Evolutionary conservation across 2,888 invertebrate species (phyloP).

Genomic region (Oscheius onirici): DNA sequence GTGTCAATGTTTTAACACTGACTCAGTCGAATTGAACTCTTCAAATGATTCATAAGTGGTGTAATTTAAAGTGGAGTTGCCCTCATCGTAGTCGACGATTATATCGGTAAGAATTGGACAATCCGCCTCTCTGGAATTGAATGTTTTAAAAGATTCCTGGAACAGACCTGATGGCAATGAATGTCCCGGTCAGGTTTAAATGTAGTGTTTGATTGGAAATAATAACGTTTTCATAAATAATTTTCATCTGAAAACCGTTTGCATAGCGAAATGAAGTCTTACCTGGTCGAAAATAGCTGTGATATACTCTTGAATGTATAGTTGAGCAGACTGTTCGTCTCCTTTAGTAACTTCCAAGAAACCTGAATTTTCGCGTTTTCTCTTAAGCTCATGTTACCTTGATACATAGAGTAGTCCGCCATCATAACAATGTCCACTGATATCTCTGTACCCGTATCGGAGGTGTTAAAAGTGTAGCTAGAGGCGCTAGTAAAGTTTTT

Average conservation of each 20-base stretch:
- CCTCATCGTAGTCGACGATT: conserved; percentile 32
- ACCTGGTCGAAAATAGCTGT: conserved; percentile 58
- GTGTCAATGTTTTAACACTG: not conserved
- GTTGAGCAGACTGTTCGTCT: conserved; percentile 40
- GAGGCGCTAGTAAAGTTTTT: conserved; percentile 10
- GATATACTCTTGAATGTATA: conserved; percentile 52
- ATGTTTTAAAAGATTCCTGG: not conserved
- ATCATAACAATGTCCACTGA: conserved; percentile 47
- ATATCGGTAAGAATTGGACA: conserved; percentile 45
- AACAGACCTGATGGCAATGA: conserved; percentile 29
- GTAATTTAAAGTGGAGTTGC: conserved; percentile 4
- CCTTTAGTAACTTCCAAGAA: conserved; percentile 51
- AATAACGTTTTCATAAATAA: conserved; percentile 29
- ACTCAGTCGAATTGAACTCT: conserved; percentile 49
- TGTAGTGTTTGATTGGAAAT: conserved; percentile 23
- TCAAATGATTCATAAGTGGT: conserved; percentile 41
- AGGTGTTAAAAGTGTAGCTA: conserved; percentile 9
- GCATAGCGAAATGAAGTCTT: not conserved
- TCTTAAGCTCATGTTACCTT: conserved; percentile 21
- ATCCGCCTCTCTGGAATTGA: conserved; percentile 42
- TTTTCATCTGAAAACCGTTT: conserved; percentile 22
- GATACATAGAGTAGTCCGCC: conserved; percentile 48
- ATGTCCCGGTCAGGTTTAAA: conserved; percentile 26
- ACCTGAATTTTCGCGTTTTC: conserved; percentile 30
- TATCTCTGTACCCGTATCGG: conserved; percentile 33